Percentiles rank a stretch among this genome's conserved stretches.
phyloP scores from a whole-genome alignment of 1,140 invertebrate species.

The Trachelipus rathkii region DNA sequence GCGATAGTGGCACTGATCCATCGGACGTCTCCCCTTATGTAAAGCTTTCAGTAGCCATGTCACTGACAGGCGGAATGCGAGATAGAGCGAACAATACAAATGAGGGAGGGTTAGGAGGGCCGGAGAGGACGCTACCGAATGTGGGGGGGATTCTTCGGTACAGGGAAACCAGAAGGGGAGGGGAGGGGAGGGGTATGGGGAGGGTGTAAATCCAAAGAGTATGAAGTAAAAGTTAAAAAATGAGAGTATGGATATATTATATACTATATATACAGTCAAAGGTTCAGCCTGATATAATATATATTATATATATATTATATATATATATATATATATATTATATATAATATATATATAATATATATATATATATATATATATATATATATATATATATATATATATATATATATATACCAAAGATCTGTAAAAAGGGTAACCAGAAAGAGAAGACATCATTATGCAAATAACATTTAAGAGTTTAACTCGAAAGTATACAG shows the following conservation, averaged over 20 bases:
- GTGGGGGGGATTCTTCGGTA: not conserved
- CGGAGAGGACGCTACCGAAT: not conserved
- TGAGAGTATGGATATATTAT: no score
- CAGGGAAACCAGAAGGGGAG: not conserved
- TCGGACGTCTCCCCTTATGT: no score
- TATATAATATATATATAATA: slow-evolving; percentile 16
- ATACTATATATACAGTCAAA: no score
- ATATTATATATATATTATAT: slow-evolving; percentile 14
- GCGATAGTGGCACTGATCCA: not conserved
- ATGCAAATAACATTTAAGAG: no score
- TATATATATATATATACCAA: not conserved
- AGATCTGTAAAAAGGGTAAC: no score
- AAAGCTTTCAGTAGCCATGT: not conserved
- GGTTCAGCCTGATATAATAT: not conserved
- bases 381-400: slow-evolving; percentile 21
- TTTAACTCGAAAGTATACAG: no score
- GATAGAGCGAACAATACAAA: not conserved
- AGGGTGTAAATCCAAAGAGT: no score
- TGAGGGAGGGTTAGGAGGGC: not conserved
- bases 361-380: slow-evolving; percentile 5
- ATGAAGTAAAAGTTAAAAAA: no score
- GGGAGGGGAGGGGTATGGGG: not conserved
- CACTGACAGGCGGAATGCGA: not conserved
- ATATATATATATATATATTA: slow-evolving; percentile 4
- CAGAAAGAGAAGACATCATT: no score